Base-by-base conservation (phyloP, 2,797 vertebrate species). In the Sebastes glaucus region DNA sequence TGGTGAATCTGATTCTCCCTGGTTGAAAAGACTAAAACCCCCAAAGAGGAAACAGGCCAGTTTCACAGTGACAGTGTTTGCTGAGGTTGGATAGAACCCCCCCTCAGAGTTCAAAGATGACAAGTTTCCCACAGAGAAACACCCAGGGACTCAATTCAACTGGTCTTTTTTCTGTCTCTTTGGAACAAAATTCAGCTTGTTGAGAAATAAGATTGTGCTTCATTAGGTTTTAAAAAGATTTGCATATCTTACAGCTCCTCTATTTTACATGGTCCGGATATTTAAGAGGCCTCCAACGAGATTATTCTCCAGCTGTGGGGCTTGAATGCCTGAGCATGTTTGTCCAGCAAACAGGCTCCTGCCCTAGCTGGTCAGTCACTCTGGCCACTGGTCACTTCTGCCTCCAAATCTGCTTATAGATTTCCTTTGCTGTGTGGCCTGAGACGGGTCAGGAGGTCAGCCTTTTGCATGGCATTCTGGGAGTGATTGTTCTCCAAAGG, bases 401-500 rank as follows among this genome's bases (percentile, higher is more conserved):
- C 94, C 90, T 95, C 94, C 94, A 97, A 97, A 97, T 96, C 96
- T 96, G 95, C 95, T 96, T 97, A 97, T 96, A 94, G 96, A 97
- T 98, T 96, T 96, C 93, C 94, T 96, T 96, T 95, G 93, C 95
- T 96, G 95, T 97, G 97, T 97, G 97, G 96, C 96, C 96, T 96
- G 94, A 97, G 94, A 95, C 91, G 92, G 97, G 97, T 97, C 97
- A 98, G 92, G 94, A 96, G 98, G 97, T 98, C 97, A 96, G 87
- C 74, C 89, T 94, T 94, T 93, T 95, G 96, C 96, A 96, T 94
- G 95, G 97, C 96, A 97, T 97, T 97, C 96, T 95, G 96, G 96
- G 97, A 97, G 95, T 96, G 97, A 98, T 97, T 97, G 97, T 97
- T 95, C 96, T 96, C 94, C 94, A 92, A 97, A 97, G 96, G 96